A percentile compares a stretch with the other conserved stretches of the same genome.
phyloP scores from a whole-genome alignment of 2,888 invertebrate species.

The Horisme vitalbata region DNA sequence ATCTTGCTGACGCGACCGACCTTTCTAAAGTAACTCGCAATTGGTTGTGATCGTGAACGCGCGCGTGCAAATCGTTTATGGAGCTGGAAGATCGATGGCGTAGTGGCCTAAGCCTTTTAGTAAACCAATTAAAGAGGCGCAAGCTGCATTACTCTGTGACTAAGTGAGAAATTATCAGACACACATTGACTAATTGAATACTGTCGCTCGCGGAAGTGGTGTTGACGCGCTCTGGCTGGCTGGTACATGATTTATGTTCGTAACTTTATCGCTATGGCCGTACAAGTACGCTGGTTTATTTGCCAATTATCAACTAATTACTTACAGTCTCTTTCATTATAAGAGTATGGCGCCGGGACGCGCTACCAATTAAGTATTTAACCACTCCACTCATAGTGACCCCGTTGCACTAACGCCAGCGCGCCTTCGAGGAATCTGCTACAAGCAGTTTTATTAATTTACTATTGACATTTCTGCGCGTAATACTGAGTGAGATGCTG shows the following conservation, averaged over 20 bases:
- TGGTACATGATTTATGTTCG: slow-evolving; percentile 29
- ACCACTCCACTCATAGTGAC: slow-evolving; percentile 57
- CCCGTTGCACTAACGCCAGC: no score
- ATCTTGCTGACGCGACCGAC: background rate
- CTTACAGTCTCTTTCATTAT: slow-evolving; percentile 45
- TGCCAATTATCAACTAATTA: slow-evolving; percentile 32
- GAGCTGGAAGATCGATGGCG: slow-evolving; percentile 20
- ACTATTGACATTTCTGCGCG: background rate
- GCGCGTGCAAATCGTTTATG: slow-evolving; percentile 7
- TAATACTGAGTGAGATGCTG: background rate
- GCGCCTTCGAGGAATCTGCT: slow-evolving; percentile 36
- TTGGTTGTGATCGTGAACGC: background rate
- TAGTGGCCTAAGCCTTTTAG: slow-evolving; percentile 27
- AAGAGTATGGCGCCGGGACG: slow-evolving; percentile 46
- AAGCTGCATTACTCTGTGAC: slow-evolving; percentile 39
- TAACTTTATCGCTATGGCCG: slow-evolving; percentile 33
- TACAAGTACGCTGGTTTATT: slow-evolving; percentile 38
- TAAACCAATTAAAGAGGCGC: slow-evolving; percentile 40
- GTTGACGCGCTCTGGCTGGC: slow-evolving; percentile 20
- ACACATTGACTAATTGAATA: slow-evolving; percentile 41
- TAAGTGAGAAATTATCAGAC: slow-evolving; percentile 47
- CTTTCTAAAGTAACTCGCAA: no score
- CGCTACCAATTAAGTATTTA: slow-evolving; percentile 52
- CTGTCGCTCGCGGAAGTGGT: slow-evolving; percentile 28
- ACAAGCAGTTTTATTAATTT: slow-evolving; percentile 29